A percentile compares a stretch with the other conserved stretches of the same genome.
phyloP scores from a whole-genome alignment of 92 coral and sea anemone species.

The Nematostella vectensis region DNA sequence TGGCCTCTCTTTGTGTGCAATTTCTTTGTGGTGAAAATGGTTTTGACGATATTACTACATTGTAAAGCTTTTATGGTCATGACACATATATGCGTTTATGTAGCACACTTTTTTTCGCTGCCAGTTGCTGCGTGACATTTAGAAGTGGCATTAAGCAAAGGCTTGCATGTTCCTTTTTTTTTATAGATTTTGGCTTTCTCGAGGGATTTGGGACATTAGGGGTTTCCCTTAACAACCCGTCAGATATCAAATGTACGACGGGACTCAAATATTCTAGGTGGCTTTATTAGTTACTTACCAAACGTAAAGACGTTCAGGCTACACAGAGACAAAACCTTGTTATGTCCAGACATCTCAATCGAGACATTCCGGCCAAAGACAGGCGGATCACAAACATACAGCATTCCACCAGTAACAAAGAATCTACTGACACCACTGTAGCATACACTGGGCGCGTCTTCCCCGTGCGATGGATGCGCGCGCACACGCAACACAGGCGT shows the following conservation, averaged over 20 bases:
- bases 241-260: not conserved
- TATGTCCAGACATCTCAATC: not conserved
- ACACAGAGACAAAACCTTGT: constrained; percentile 8
- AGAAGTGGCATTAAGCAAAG: too few relatives aligned
- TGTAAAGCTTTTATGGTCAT: too few relatives aligned
- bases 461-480: constrained; percentile 4
- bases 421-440: constrained; percentile 5
- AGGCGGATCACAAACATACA: constrained; percentile 30
- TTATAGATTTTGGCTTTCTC: too few relatives aligned
- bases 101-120: too few relatives aligned
- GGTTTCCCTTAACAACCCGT: too few relatives aligned
- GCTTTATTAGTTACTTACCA: constrained; percentile 18
- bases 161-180: too few relatives aligned
- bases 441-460: not conserved
- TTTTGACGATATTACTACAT: too few relatives aligned
- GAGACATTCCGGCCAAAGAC: constrained; percentile 16
- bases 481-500: not conserved
- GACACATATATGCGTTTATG: too few relatives aligned
- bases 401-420: constrained; percentile 4
- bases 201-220: too few relatives aligned
- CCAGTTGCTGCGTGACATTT: too few relatives aligned
- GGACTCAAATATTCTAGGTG: not conserved
- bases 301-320: constrained; percentile 14
- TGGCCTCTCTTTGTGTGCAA: too few relatives aligned
- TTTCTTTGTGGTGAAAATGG: too few relatives aligned